A percentile compares a stretch with the other conserved stretches of the same genome.
These are phyloP conservation scores for Trematomus loennbergii DNA, from an alignment of 2,113 vertebrate genomes.

Conservation along the genomic window DNA sequence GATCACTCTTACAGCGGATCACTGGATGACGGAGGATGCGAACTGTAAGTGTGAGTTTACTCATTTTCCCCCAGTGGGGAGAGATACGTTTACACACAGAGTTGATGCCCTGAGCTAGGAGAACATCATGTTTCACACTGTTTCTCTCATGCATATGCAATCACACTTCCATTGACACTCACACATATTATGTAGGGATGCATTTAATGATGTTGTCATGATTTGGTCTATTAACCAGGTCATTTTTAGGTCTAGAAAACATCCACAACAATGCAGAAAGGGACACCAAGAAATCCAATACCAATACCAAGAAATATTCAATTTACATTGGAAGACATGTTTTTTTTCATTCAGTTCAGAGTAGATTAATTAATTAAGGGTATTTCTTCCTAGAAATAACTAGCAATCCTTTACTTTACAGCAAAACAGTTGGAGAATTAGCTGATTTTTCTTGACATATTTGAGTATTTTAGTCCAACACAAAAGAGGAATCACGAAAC, in stretches of 20 bases:
- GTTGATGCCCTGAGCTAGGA: not conserved
- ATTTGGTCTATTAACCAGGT: not conserved
- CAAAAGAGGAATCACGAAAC: not conserved
- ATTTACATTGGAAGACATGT: not conserved
- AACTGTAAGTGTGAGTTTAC: slow-evolving; percentile 38
- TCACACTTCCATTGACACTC: not conserved
- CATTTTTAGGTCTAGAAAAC: not conserved
- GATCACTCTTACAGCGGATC: not conserved
- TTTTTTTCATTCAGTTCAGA: no score
- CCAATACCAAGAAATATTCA: not conserved
- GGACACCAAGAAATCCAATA: no score
- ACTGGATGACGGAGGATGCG: not conserved
- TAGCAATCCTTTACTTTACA: not conserved
- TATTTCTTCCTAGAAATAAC: no score
- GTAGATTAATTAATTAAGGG: no score
- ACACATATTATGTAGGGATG: no score
- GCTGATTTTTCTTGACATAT: no score
- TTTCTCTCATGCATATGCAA: not conserved
- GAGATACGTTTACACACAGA: slow-evolving; percentile 43
- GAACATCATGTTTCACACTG: slow-evolving; percentile 52
- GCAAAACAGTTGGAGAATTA: not conserved
- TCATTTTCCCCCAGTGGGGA: slow-evolving; percentile 40
- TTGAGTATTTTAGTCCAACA: not conserved
- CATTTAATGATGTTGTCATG: not conserved
- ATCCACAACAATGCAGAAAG: not conserved